These are phyloP conservation scores for Phymatocera aterrima DNA, from an alignment of 2,888 invertebrate genomes.

Conservation along the genomic window DNA sequence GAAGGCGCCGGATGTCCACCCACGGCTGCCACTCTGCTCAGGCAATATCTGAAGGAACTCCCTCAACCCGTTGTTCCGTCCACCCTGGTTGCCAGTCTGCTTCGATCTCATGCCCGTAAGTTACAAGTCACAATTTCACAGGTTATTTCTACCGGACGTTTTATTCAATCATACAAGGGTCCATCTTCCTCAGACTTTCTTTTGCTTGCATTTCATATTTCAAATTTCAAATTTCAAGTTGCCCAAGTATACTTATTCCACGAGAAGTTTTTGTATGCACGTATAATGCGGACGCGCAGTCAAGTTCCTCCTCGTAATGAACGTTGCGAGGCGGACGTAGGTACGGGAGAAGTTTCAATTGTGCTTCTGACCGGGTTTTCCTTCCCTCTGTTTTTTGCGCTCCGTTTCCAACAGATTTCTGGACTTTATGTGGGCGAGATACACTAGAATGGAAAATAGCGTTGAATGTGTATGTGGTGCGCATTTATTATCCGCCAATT, in stretches of 20 bases:
- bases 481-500: background rate
- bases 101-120: slow-evolving; percentile 69
- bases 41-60: slow-evolving; percentile 78
- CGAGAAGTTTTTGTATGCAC: background rate
- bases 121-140: slow-evolving; percentile 34
- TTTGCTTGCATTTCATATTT: no score
- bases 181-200: background rate
- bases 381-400: no score
- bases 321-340: background rate
- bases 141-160: no score
- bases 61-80: slow-evolving; percentile 76
- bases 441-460: background rate
- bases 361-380: background rate
- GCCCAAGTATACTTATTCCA: no score
- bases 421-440: background rate
- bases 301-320: background rate
- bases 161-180: background rate
- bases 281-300: background rate
- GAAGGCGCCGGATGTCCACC: slow-evolving; percentile 75
- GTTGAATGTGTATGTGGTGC: background rate
- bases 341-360: background rate
- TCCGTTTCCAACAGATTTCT: background rate
- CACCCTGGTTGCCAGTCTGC: slow-evolving; percentile 71
- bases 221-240: no score
- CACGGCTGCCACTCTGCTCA: slow-evolving; percentile 77